Conservation (phyloP, 2,888 invertebrate genomes). For the Meghimatium bilineatum region DNA sequence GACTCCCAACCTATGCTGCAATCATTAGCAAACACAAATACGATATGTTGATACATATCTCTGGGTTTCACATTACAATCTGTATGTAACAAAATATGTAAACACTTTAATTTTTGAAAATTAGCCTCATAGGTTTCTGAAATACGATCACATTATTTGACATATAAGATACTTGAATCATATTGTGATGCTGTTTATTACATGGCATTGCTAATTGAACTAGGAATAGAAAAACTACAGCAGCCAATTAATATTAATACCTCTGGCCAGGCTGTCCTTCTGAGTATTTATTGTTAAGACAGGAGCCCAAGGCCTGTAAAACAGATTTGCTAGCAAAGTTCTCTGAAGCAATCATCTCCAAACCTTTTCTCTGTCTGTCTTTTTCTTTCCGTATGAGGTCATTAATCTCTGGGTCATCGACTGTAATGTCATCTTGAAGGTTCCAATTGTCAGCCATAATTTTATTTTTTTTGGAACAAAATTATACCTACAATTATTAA, state of each 20-base stretch:
- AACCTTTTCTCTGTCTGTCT: slow-evolving; percentile 86
- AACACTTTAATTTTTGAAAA: too few relatives aligned
- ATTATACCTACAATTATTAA: not conserved
- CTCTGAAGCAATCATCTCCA: slow-evolving; percentile 97
- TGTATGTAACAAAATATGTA: too few relatives aligned
- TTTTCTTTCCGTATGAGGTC: slow-evolving; percentile 89
- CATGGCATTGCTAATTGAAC: too few relatives aligned
- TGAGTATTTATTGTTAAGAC: slow-evolving; percentile 81
- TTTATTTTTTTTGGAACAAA: not conserved
- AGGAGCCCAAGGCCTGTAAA: slow-evolving; percentile 79
- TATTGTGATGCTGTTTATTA: too few relatives aligned
- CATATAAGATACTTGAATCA: too few relatives aligned
- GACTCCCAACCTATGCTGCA: too few relatives aligned
- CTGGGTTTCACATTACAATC: too few relatives aligned
- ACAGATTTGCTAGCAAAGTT: slow-evolving; percentile 79
- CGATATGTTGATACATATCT: too few relatives aligned
- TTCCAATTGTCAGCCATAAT: slow-evolving; percentile 54
- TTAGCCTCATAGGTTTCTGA: too few relatives aligned
- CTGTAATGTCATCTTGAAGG: slow-evolving; percentile 68
- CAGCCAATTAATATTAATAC: slow-evolving; percentile 58
- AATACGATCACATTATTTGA: too few relatives aligned
- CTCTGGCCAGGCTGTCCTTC: slow-evolving; percentile 81
- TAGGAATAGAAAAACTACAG: too few relatives aligned
- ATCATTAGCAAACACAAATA: too few relatives aligned
- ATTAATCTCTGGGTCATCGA: slow-evolving; percentile 90